Conservation (phyloP, 1,140 invertebrate species). For the Anadara kagoshimensis region DNA sequence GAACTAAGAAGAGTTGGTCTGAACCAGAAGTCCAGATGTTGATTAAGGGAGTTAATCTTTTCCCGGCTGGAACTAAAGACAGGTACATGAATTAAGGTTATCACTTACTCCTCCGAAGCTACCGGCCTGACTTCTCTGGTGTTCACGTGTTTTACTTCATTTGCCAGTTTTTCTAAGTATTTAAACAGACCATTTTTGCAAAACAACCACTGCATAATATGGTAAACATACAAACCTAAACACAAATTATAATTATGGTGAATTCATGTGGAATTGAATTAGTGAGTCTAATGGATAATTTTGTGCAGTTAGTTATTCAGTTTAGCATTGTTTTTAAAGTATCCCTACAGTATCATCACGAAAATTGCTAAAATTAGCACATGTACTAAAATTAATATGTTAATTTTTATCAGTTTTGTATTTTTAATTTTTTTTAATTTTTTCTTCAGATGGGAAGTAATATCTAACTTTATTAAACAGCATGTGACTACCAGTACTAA, state of each 20-base stretch:
- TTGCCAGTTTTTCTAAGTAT: neutral
- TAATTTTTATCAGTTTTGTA: too few relatives aligned
- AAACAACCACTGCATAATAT: neutral
- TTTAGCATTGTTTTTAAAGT: too few relatives aligned
- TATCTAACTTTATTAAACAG: constrained; percentile 96
- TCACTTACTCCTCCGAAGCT: neutral
- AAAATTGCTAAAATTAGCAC: too few relatives aligned
- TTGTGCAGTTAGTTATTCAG: too few relatives aligned
- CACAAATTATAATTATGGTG: too few relatives aligned
- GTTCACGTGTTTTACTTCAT: neutral
- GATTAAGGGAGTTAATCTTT: constrained; percentile 96
- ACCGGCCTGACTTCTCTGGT: neutral
- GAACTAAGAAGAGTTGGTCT: constrained; percentile 80
- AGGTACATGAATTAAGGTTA: constrained; percentile 71
- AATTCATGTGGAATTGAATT: too few relatives aligned
- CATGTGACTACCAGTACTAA: constrained; percentile 79
- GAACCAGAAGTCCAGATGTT: constrained; percentile 88
- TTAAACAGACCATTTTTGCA: neutral
- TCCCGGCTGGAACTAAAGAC: constrained; percentile 95
- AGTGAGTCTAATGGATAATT: too few relatives aligned
- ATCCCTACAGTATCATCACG: too few relatives aligned
- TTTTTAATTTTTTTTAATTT: neutral
- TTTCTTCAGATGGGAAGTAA: constrained; percentile 88
- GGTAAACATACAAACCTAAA: neutral
- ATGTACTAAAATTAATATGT: too few relatives aligned